Conservation (phyloP, 2,797 vertebrate species). For the Dallia pectoralis region DNA sequence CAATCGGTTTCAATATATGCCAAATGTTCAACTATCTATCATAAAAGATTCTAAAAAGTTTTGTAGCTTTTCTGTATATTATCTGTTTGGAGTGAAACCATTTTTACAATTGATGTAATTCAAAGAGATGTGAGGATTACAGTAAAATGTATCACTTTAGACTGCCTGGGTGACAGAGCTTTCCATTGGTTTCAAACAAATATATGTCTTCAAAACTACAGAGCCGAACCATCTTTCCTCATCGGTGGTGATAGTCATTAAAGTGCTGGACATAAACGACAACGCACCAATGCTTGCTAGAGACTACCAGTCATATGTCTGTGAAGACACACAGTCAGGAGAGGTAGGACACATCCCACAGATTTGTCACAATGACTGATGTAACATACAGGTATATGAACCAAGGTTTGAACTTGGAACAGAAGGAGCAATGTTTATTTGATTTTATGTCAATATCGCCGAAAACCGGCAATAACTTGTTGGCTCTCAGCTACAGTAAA, state of each 20-base stretch:
- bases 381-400: neutral
- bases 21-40: neutral
- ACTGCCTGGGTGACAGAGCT: constrained; percentile 54
- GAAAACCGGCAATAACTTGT: neutral
- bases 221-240: constrained; percentile 81
- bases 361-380: neutral
- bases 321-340: constrained; percentile 84
- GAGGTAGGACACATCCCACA: constrained; percentile 67
- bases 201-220: constrained; percentile 66
- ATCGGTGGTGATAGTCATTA: constrained; percentile 80
- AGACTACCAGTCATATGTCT: constrained; percentile 88
- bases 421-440: neutral
- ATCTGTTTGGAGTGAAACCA: constrained; percentile 19
- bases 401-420: neutral
- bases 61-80: constrained; percentile 9
- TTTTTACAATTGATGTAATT: constrained; percentile 17
- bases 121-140: constrained; percentile 14
- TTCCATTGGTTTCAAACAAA: constrained; percentile 56
- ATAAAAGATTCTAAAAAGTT: neutral
- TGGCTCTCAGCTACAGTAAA: neutral
- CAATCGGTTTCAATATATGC: neutral
- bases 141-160: constrained; percentile 50
- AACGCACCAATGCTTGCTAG: constrained; percentile 84
- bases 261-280: constrained; percentile 91
- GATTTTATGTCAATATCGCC: neutral